Conservation (phyloP, 2,797 vertebrate genomes). For the Enteromius treurensis region DNA sequence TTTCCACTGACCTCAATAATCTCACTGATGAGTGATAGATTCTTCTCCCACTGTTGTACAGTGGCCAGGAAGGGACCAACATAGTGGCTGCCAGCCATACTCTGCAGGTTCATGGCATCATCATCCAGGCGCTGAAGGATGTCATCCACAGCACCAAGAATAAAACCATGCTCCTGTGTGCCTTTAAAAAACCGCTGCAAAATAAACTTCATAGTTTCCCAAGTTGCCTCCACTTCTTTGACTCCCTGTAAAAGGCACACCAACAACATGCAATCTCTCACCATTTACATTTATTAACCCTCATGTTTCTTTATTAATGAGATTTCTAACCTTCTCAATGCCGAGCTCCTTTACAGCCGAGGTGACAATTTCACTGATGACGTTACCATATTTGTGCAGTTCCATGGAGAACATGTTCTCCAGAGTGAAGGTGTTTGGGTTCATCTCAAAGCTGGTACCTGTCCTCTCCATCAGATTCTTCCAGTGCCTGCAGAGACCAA, state of each 20-base stretch:
- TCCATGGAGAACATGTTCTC: conserved; percentile 98
- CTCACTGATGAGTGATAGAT: conserved; percentile 90
- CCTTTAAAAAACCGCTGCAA: conserved; percentile 88
- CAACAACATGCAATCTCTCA: conserved; percentile 26
- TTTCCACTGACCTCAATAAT: conserved; percentile 86
- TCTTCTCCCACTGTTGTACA: conserved; percentile 91
- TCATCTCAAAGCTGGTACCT: conserved; percentile 87
- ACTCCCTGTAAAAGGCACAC: conserved; percentile 78
- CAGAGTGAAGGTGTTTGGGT: conserved; percentile 88
- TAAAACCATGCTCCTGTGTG: conserved; percentile 83
- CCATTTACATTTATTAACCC: not conserved
- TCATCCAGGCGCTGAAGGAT: conserved; percentile 89
- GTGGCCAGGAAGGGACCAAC: conserved; percentile 90
- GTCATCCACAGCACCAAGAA: conserved; percentile 89
- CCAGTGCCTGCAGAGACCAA: conserved; percentile 85
- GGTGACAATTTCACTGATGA: conserved; percentile 89
- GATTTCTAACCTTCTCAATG: conserved; percentile 87
- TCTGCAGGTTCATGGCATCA: conserved; percentile 90
- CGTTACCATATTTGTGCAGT: conserved; percentile 82
- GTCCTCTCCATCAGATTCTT: conserved; percentile 89
- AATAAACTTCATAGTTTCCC: conserved; percentile 89
- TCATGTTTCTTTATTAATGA: not conserved
- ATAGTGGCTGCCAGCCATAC: conserved; percentile 90
- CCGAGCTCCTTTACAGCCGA: conserved; percentile 91
- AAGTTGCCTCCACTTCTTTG: conserved; percentile 88